Percentiles rank a stretch among this genome's conserved stretches.
These are phyloP conservation scores for Cyclura pinguis DNA, from an alignment of 2,797 vertebrate species.

Conservation along the genomic window DNA sequence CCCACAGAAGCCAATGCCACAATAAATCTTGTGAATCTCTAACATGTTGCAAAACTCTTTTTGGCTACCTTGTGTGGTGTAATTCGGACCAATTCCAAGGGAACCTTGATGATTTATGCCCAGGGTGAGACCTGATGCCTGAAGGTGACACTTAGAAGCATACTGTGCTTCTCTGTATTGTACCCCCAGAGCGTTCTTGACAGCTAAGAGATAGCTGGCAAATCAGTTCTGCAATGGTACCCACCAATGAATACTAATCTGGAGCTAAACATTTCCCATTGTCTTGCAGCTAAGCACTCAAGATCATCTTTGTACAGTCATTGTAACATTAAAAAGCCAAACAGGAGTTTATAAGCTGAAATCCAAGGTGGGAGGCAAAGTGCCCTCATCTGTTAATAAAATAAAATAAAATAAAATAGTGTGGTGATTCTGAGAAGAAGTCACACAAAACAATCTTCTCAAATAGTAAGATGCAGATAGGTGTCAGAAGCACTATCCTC, in stretches of 20 bases:
- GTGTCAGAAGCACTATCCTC: background rate
- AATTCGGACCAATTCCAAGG: constrained; percentile 5
- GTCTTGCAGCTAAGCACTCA: constrained; percentile 21
- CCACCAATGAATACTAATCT: background rate
- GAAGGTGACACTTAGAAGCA: constrained; percentile 23
- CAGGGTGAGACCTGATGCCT: background rate
- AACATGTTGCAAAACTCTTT: background rate
- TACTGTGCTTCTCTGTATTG: constrained; percentile 48
- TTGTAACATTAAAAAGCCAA: constrained; percentile 23
- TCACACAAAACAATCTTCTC: constrained; percentile 24
- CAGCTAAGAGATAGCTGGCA: constrained; percentile 15
- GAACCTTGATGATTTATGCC: constrained; percentile 17
- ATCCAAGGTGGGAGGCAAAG: background rate
- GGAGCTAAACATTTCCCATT: background rate
- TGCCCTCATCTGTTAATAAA: background rate
- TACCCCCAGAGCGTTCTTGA: constrained; percentile 45
- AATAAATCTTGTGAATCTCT: background rate
- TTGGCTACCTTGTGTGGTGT: background rate
- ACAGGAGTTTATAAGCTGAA: background rate
- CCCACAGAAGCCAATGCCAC: background rate
- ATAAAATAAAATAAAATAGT: background rate
- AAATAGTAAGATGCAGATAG: background rate
- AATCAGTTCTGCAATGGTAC: constrained; percentile 17
- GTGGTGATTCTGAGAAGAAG: constrained; percentile 39
- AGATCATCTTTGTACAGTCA: background rate